Evolutionary conservation across 2,888 invertebrate species (phyloP), one percentile per base, ranked within the genome.

Genomic region (Apodemia zela): DNA sequence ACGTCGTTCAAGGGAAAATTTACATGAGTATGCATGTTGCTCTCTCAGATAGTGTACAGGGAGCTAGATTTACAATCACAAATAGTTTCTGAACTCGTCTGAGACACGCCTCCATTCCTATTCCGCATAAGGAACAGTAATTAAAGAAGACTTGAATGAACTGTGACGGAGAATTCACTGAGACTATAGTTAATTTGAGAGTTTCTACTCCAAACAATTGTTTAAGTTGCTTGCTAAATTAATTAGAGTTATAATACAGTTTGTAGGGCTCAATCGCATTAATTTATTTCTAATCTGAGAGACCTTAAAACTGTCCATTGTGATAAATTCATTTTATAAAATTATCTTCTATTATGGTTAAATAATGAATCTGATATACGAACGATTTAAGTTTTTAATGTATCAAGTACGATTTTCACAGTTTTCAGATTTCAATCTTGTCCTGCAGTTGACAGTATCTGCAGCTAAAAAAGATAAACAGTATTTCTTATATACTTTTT

Each of bases 21-120:
- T 88, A 88, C 89, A 89, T 86, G 85, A 84, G 84, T 85, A 86
- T 87, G 87, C 85, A 87, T 87, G 85, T 85, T 82, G 85, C 82
- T 78, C 81, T 81, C 78, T 74, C 75, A 82, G 81, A 81, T 84
- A 82, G 75, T 75, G 81, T 82, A 80, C 80, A 76, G 76, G 25
- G 54, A 57, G 75, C 74, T 78, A 80, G 83, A 87, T 89, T 89
- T 88, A 89, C 81, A 82, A 78, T 80, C 78, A 71, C 76, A 76
- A 87, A 89, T 89, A 87, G 89, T 89, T 89, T 82, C 70, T 67
- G 71, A 84, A 85, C 80, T 47, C 63, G 59, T 81, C 75, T 75
- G 73, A 73, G 73, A 66, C 63, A 69, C 66, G 61, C 70, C 67
- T 69, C 64, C 67, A 64, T 67, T 68, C 64, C 66, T 62, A 61